phyloP scores from a whole-genome alignment of 2,888 invertebrate genomes.

The Acronicta leporina region DNA sequence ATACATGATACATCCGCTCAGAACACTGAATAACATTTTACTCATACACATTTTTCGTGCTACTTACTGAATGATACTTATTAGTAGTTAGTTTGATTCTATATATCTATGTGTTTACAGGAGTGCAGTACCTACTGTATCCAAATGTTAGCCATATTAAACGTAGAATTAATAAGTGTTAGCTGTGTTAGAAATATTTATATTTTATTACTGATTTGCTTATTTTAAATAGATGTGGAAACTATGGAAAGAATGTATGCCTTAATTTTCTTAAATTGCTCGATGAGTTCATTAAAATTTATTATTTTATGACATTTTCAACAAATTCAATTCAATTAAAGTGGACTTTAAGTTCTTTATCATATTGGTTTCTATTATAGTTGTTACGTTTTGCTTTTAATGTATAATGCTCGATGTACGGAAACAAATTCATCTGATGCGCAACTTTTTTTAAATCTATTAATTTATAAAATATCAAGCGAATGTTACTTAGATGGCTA shows the following conservation, averaged over 20 bases:
- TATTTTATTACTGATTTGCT: no score
- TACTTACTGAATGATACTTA: neutral
- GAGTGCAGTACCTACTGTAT: no score
- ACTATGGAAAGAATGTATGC: no score
- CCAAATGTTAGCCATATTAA: neutral
- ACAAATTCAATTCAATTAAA: no score
- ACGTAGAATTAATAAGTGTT: neutral
- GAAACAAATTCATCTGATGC: neutral
- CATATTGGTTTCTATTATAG: neutral
- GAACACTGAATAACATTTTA: neutral
- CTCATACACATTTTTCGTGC: neutral
- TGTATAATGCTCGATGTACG: neutral
- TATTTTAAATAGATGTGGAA: no score
- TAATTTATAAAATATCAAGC: neutral
- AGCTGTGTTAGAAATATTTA: no score
- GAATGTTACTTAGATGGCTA: neutral
- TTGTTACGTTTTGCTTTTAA: neutral
- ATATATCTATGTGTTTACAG: neutral
- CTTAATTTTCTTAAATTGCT: no score
- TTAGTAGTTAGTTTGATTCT: neutral
- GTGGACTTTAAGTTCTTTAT: no score
- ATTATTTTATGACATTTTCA: no score
- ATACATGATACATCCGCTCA: neutral
- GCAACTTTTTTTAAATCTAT: neutral
- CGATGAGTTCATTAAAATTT: no score